phyloP scores from a whole-genome alignment of 2,113 vertebrate species.

The Hypomesus transpacificus region DNA sequence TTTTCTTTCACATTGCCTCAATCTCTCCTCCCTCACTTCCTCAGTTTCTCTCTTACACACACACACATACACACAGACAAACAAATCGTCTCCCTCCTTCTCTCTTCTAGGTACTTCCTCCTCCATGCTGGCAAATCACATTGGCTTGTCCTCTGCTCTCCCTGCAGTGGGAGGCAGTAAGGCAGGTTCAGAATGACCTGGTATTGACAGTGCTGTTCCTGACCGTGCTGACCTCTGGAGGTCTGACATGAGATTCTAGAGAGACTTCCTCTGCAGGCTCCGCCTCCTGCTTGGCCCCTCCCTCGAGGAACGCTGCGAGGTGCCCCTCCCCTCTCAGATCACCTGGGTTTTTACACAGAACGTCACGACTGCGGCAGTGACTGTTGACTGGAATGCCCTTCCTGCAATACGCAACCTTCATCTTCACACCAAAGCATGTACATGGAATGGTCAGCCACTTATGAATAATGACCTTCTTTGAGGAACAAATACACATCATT shows the following conservation, averaged over 20 bases:
- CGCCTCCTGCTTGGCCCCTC: neutral
- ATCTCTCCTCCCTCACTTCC: neutral
- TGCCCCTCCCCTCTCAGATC: conserved; percentile 3
- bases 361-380: conserved; percentile 5
- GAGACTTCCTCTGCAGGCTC: neutral
- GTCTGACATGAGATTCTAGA: neutral
- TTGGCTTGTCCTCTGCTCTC: neutral
- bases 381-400: conserved; percentile 10
- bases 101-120: neutral
- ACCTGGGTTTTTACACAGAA: conserved; percentile 1
- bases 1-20: neutral
- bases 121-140: neutral
- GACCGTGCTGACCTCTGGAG: neutral
- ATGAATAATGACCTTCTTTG: neutral
- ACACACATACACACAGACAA: neutral
- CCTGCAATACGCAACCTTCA: conserved; percentile 2
- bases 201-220: neutral
- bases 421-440: neutral
- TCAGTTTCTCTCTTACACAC: neutral
- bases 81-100: neutral
- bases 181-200: no score
- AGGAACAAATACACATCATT: neutral
- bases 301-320: neutral
- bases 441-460: neutral
- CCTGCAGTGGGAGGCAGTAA: neutral